Evolutionary conservation across 2,888 invertebrate species (phyloP).

Genomic region (Palloptera scutellata): DNA sequence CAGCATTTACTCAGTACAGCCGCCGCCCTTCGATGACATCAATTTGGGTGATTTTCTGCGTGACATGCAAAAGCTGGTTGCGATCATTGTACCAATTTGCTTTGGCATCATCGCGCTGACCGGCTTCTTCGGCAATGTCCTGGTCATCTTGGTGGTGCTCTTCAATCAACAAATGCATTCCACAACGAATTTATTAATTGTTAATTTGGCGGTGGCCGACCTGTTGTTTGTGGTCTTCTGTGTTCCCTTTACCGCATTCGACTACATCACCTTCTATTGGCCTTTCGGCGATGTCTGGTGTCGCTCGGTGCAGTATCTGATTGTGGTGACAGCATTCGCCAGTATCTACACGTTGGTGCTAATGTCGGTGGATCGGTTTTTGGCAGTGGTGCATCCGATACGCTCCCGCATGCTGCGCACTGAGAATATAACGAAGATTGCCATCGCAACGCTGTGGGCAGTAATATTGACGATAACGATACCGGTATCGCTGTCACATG

Average conservation of each 20-base stretch:
- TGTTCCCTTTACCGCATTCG: slow-evolving; percentile 91
- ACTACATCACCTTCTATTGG: slow-evolving; percentile 86
- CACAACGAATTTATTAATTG: slow-evolving; percentile 91
- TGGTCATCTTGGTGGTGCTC: slow-evolving; percentile 87
- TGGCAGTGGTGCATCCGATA: slow-evolving; percentile 93
- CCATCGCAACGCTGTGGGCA: slow-evolving; percentile 81
- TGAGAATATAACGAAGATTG: slow-evolving; percentile 78
- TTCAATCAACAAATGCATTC: slow-evolving; percentile 91
- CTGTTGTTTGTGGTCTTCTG: slow-evolving; percentile 90
- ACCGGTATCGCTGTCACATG: slow-evolving; percentile 78
- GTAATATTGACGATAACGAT: slow-evolving; percentile 76
- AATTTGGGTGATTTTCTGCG: slow-evolving; percentile 22
- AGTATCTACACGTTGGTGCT: slow-evolving; percentile 92
- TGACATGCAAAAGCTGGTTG: slow-evolving; percentile 44
- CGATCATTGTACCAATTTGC: slow-evolving; percentile 78
- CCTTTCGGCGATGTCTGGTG: slow-evolving; percentile 90
- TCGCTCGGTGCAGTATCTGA: slow-evolving; percentile 87
- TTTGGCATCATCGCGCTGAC: slow-evolving; percentile 86
- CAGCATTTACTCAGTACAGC: slow-evolving; percentile 9
- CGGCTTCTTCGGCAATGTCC: slow-evolving; percentile 85
- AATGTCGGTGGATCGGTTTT: slow-evolving; percentile 90
- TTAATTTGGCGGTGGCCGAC: slow-evolving; percentile 89
- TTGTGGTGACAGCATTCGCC: slow-evolving; percentile 89
- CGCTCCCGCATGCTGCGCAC: slow-evolving; percentile 84
- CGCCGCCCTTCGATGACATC: slow-evolving; percentile 33